phyloP scores from a whole-genome alignment of 2,888 invertebrate species.

The Diarsia dahlii region DNA sequence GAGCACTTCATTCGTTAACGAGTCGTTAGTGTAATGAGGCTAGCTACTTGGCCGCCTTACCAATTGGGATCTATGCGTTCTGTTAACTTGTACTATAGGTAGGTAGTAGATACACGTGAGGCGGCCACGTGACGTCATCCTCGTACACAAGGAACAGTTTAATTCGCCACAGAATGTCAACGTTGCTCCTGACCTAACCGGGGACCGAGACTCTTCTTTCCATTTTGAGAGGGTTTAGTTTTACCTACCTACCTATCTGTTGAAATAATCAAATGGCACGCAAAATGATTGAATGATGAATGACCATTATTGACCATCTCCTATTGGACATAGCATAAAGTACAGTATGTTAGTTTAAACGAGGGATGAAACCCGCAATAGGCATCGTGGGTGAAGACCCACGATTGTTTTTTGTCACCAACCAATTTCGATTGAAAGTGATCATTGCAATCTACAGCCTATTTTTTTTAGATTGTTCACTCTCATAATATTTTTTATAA shows the following conservation, averaged over 20 bases:
- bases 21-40: conserved; percentile 55
- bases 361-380: no score
- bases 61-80: conserved; percentile 49
- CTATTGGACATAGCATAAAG: no score
- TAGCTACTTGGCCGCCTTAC: conserved; percentile 50
- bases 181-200: neutral
- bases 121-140: conserved; percentile 2
- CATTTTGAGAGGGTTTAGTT: neutral
- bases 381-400: no score
- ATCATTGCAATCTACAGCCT: no score
- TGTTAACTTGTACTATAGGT: neutral
- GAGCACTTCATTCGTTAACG: conserved; percentile 51
- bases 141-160: neutral
- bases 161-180: neutral
- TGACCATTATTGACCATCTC: no score
- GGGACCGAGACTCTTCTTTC: neutral
- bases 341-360: no score
- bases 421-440: no score
- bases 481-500: no score
- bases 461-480: no score
- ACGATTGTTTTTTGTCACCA: no score
- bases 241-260: neutral
- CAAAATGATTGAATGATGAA: neutral
- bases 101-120: neutral
- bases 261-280: neutral